A percentile compares a stretch with the other conserved stretches of the same genome.
phyloP scores from a whole-genome alignment of 2,113 vertebrate genomes.

The Saccopteryx leptura region DNA sequence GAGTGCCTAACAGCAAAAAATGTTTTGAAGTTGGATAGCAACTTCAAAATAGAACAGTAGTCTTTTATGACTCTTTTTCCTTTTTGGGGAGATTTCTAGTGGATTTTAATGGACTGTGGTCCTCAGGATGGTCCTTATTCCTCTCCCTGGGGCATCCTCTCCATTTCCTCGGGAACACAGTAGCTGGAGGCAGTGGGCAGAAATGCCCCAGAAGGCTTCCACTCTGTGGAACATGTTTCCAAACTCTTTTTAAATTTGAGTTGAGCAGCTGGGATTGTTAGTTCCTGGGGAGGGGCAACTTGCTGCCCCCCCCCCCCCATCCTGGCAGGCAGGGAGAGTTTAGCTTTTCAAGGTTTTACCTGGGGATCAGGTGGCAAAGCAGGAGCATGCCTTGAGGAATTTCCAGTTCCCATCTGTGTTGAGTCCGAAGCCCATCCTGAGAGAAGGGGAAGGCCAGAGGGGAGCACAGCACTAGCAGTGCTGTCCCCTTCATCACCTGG shows the following conservation, averaged over 20 bases:
- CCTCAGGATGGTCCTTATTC: background rate
- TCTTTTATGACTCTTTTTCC: conserved; percentile 59
- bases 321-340: conserved; percentile 54
- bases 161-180: conserved; percentile 54
- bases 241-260: conserved; percentile 67
- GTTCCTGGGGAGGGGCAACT: conserved; percentile 70
- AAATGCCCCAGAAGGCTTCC: conserved; percentile 63
- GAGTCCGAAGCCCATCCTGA: conserved; percentile 52
- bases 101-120: background rate
- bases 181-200: conserved; percentile 48
- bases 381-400: background rate
- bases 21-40: conserved; percentile 39
- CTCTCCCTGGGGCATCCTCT: background rate
- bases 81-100: conserved; percentile 28
- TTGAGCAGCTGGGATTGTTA: conserved; percentile 68
- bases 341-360: conserved; percentile 22
- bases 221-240: conserved; percentile 59
- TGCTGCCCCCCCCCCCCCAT: conserved; percentile 4
- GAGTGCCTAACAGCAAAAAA: conserved; percentile 49
- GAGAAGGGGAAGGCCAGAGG: conserved; percentile 49
- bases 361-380: conserved; percentile 52
- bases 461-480: background rate
- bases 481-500: conserved; percentile 71
- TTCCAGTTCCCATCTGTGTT: background rate
- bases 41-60: conserved; percentile 27